phyloP scores from a whole-genome alignment of 2,888 invertebrate genomes.

The Periphyllus acericola region DNA sequence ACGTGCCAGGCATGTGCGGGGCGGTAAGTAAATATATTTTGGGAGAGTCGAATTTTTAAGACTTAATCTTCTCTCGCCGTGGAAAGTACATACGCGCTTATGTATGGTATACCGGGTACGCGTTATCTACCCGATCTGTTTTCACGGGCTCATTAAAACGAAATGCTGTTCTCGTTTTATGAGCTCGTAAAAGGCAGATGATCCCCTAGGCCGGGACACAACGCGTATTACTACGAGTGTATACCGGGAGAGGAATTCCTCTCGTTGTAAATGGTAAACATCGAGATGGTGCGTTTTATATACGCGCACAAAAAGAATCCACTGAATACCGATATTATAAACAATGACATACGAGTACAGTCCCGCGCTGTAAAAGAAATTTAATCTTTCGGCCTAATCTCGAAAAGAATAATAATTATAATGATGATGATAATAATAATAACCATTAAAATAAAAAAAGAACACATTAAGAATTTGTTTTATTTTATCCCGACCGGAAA shows the following conservation, averaged over 20 bases:
- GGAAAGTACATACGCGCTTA: not conserved
- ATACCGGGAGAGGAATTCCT: not conserved
- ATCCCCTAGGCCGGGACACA: not conserved
- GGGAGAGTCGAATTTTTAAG: too few species aligned
- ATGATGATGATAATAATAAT: not conserved
- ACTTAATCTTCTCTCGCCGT: not conserved
- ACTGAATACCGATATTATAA: not conserved
- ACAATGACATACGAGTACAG: not conserved
- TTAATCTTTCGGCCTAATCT: not conserved
- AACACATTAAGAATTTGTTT: too few species aligned
- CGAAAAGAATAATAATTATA: not conserved
- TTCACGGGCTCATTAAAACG: slow-evolving; percentile 36
- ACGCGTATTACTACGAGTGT: too few species aligned
- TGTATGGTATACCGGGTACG: not conserved
- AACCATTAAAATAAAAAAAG: too few species aligned
- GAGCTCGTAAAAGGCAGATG: slow-evolving; percentile 24
- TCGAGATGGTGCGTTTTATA: not conserved
- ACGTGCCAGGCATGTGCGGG: too few species aligned
- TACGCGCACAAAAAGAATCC: not conserved
- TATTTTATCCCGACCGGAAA: too few species aligned
- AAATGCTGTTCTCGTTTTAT: slow-evolving; percentile 38
- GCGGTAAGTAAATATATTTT: not conserved
- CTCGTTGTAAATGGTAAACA: slow-evolving; percentile 36
- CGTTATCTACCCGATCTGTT: slow-evolving; percentile 31
- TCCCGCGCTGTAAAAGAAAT: not conserved